phyloP scores from a whole-genome alignment of 35 echinoderm and acorn worm genomes.

The Nesometra sesokonis region DNA sequence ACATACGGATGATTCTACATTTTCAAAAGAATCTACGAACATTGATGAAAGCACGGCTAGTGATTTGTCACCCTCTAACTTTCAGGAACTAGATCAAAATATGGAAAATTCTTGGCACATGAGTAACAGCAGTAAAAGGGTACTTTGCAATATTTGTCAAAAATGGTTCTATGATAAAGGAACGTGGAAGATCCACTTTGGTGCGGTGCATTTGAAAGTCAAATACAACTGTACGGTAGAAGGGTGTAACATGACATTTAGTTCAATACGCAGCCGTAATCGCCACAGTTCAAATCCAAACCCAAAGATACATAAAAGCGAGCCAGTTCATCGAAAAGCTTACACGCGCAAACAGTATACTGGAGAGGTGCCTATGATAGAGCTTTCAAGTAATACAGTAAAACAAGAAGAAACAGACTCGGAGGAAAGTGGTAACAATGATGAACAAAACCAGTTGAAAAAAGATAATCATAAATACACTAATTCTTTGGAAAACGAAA shows the following conservation, averaged over 20 bases:
- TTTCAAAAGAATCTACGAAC: not conserved
- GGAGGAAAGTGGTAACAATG: constrained; percentile 7
- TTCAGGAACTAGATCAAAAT: not conserved
- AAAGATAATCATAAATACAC: not conserved
- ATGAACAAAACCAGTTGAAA: not conserved
- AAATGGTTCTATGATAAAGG: constrained; percentile 53
- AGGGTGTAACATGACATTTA: constrained; percentile 49
- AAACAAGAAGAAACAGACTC: not conserved
- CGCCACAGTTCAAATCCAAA: constrained; percentile 43
- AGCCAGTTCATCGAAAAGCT: not conserved
- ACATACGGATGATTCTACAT: not conserved
- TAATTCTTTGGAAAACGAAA: not conserved
- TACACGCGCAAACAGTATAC: not conserved
- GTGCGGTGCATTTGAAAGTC: constrained; percentile 40
- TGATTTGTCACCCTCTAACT: not conserved
- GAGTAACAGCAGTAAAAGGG: constrained; percentile 23
- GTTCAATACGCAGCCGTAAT: constrained; percentile 43
- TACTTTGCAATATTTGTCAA: constrained; percentile 28
- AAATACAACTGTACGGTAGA: constrained; percentile 40
- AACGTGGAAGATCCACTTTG: constrained; percentile 42
- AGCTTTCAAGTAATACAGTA: not conserved
- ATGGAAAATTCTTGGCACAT: not conserved
- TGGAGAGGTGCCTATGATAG: not conserved
- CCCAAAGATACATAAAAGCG: constrained; percentile 31
- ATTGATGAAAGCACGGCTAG: not conserved